Percentiles rank a stretch among this genome's conserved stretches.
Evolutionary conservation across 2,888 invertebrate genomes (phyloP).

Genomic region (Erpobdella octoculata): DNA sequence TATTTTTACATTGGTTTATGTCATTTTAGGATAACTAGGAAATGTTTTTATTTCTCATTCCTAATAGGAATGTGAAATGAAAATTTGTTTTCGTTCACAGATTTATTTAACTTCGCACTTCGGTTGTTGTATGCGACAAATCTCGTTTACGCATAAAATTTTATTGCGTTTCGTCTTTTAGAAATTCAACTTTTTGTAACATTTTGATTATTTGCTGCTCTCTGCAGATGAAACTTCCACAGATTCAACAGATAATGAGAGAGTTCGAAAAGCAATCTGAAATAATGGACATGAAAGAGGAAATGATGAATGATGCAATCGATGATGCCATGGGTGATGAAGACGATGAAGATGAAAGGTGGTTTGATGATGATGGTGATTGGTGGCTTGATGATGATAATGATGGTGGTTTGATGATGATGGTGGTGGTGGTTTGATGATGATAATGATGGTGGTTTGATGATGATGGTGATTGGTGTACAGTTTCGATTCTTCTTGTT

Average conservation of each 20-base stretch:
- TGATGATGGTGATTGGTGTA: too few relatives aligned
- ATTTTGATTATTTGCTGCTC: conserved; percentile 5
- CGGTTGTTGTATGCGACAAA: not conserved
- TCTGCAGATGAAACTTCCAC: conserved; percentile 77
- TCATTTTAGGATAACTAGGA: not conserved
- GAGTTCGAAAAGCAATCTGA: conserved; percentile 99
- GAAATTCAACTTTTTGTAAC: not conserved
- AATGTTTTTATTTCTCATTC: not conserved
- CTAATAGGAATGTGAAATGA: too few relatives aligned
- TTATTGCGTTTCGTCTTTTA: not conserved
- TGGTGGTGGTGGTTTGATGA: too few relatives aligned
- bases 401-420: too few relatives aligned
- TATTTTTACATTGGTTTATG: not conserved
- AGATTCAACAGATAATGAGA: conserved; percentile 86
- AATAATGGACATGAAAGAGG: conserved; percentile 99
- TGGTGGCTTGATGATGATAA: too few relatives aligned
- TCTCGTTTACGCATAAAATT: not conserved
- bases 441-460: too few relatives aligned
- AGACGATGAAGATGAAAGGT: conserved; percentile 94
- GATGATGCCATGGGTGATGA: conserved; percentile 99
- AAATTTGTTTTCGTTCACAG: not conserved
- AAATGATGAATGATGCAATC: conserved; percentile 98
- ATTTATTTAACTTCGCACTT: not conserved
- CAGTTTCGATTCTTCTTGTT: too few relatives aligned
- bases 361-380: too few relatives aligned